Conservation (phyloP, 2,888 invertebrate genomes). For the Heteromyza rotundicornis region DNA sequence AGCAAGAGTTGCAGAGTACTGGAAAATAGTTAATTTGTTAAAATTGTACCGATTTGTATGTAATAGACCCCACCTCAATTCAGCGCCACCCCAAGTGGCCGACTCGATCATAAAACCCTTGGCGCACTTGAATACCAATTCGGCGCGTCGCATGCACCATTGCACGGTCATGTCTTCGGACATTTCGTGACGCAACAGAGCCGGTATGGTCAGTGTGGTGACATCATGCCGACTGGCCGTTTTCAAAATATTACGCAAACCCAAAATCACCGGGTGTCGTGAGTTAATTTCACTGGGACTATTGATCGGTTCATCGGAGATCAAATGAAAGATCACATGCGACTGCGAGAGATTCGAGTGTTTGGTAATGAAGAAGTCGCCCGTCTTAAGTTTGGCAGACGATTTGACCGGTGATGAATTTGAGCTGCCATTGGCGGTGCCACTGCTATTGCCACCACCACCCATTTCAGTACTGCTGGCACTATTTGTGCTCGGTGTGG, state of each 20-base stretch:
- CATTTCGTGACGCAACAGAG: slow-evolving; percentile 91
- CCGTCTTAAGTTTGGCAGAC: slow-evolving; percentile 72
- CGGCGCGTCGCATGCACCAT: slow-evolving; percentile 96
- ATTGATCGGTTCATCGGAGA: slow-evolving; percentile 78
- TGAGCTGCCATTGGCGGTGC: slow-evolving; percentile 39
- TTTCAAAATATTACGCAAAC: slow-evolving; percentile 92
- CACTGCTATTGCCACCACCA: slow-evolving; percentile 15
- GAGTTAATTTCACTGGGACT: slow-evolving; percentile 87
- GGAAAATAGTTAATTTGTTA: too few species aligned
- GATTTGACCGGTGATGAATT: slow-evolving; percentile 58
- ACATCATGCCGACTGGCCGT: slow-evolving; percentile 95
- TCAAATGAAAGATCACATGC: slow-evolving; percentile 95
- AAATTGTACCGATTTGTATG: neutral
- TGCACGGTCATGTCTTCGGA: slow-evolving; percentile 95
- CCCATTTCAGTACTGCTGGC: slow-evolving; percentile 30
- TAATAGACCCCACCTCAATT: slow-evolving; percentile 74
- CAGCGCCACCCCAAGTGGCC: slow-evolving; percentile 90
- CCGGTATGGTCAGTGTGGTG: slow-evolving; percentile 89
- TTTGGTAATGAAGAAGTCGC: slow-evolving; percentile 84
- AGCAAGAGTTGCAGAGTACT: slow-evolving; percentile 67
- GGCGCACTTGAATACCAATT: slow-evolving; percentile 97
- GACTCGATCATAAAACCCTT: slow-evolving; percentile 99
- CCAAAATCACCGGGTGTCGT: slow-evolving; percentile 92
- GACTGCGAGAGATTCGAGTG: slow-evolving; percentile 95
- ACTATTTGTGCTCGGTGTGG: slow-evolving; percentile 40